Evolutionary conservation across 2,113 vertebrate species (phyloP), one percentile per base, ranked within the genome.

Genomic region (Ictidomys tridecemlineatus): DNA sequence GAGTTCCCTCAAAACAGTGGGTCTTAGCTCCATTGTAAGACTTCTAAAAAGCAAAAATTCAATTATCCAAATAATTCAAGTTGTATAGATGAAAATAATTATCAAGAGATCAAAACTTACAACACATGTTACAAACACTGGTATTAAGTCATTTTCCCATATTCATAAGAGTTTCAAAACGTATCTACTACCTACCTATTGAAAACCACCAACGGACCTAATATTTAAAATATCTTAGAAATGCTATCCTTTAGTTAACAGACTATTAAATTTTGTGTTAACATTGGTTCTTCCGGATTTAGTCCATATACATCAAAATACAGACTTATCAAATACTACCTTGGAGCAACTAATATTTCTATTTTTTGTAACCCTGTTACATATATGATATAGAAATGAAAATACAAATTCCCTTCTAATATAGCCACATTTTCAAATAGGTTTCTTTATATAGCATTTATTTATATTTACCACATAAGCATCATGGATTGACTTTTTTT

Each of bases 401-500:
- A 73, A 92, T 84, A 89, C 89, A 90, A 91, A 80, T 72, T 83
- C 53, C 82, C 88, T 88, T 91, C 85, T 92, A 85, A 90, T 90
- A 92, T 16, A 94, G 80, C 82, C 61, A 65, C 91, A 30, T 82
- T 97, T 96, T 93, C 85, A 96, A 96, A 84, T 89, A 95, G 53
- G 69, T 86, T 96, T 95, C 51, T 67, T 97, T 91, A 95, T 93
- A 97, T 95, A 96, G 48, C 87, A 90, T 87, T 94, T 95, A 92
- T 65, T 93, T 95, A 74, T 90, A 97, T 91, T 93, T 97, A 95
- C 53, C 69, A 91, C 72, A 48, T 93, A 96, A 93, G 83, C 42
- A 96, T 97, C 56, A 93, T 78, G 76, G 74, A 80, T 78, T 87
- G 56, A 48, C 78, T 88, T 94, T 95, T 93, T 73, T 45, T 90